Conservation (phyloP, 2,888 invertebrate species). For the Synergus laeviventris region DNA sequence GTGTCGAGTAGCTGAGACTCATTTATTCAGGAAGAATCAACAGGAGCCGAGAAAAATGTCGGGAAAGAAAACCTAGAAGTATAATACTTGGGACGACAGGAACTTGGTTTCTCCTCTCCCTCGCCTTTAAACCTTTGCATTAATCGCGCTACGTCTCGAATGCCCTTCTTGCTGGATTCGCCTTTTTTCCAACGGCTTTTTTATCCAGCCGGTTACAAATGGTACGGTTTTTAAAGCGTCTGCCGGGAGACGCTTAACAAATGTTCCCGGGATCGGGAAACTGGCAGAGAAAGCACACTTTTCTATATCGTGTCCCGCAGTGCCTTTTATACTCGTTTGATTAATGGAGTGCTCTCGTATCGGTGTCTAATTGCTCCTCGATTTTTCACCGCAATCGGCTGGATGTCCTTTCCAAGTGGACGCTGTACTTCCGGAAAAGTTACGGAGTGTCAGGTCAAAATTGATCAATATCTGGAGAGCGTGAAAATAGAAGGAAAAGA, state of each 20-base stretch:
- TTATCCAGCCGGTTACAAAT: conserved; percentile 61
- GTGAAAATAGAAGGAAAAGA: not conserved
- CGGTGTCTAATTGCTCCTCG: conserved; percentile 52
- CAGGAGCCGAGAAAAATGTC: conserved; percentile 33
- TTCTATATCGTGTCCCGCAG: conserved; percentile 41
- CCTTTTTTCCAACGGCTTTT: conserved; percentile 44
- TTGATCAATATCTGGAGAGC: not conserved
- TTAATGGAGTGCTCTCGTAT: conserved; percentile 53
- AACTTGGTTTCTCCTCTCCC: conserved; percentile 25
- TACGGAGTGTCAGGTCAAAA: not conserved
- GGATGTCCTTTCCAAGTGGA: conserved; percentile 3
- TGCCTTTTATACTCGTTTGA: conserved; percentile 49
- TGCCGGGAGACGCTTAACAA: conserved; percentile 56
- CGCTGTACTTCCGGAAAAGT: not conserved
- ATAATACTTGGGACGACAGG: conserved; percentile 29
- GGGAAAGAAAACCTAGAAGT: conserved; percentile 15
- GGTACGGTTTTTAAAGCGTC: conserved; percentile 59
- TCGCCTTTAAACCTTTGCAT: conserved; percentile 56
- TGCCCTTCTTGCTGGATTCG: conserved; percentile 52
- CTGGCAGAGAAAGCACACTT: conserved; percentile 53
- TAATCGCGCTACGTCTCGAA: conserved; percentile 62
- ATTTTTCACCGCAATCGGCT: conserved; percentile 43
- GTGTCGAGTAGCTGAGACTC: conserved; percentile 34
- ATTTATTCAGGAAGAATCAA: conserved; percentile 38
- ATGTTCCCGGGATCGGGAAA: conserved; percentile 54